Evolutionary conservation across 1,140 invertebrate species (phyloP).

Genomic region (Steinernema khuongi): DNA sequence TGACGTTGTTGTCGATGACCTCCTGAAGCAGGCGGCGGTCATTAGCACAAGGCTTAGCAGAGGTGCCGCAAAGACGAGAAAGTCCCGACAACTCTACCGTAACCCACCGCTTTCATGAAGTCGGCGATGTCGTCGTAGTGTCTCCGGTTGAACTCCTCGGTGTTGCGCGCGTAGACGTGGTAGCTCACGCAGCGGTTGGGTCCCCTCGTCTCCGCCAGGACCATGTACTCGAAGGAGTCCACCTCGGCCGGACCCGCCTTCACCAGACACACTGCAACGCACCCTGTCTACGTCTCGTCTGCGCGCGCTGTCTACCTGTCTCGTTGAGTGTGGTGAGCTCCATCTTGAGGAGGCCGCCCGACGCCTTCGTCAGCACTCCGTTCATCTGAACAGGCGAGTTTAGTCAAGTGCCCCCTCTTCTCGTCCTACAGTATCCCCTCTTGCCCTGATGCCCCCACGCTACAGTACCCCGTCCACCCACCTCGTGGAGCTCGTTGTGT

Average conservation of each 20-base stretch:
- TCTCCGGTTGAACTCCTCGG: constrained; percentile 33
- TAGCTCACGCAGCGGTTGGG: constrained; percentile 29
- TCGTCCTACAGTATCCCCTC: too few relatives aligned
- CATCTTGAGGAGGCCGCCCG: background rate
- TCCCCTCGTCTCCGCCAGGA: constrained; percentile 36
- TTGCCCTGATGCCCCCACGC: too few relatives aligned
- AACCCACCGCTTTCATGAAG: constrained; percentile 32
- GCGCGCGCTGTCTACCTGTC: background rate
- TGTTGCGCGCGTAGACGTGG: constrained; percentile 38
- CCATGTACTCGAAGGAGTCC: constrained; percentile 33
- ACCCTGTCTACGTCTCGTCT: background rate
- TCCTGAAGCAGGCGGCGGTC: too few relatives aligned
- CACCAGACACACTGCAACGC: constrained; percentile 33
- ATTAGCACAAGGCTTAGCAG: too few relatives aligned
- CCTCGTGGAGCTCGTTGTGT: constrained; percentile 35
- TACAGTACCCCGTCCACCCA: background rate
- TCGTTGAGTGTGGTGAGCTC: background rate
- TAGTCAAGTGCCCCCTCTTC: too few relatives aligned
- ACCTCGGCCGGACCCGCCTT: constrained; percentile 33
- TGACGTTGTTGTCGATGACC: constrained; percentile 6
- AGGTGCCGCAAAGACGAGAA: too few relatives aligned
- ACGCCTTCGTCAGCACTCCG: background rate
- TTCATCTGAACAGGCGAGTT: constrained; percentile 22
- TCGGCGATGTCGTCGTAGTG: constrained; percentile 37
- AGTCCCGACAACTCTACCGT: too few relatives aligned